phyloP scores from a whole-genome alignment of 2,113 vertebrate genomes.

The Myiozetetes cayanensis region DNA sequence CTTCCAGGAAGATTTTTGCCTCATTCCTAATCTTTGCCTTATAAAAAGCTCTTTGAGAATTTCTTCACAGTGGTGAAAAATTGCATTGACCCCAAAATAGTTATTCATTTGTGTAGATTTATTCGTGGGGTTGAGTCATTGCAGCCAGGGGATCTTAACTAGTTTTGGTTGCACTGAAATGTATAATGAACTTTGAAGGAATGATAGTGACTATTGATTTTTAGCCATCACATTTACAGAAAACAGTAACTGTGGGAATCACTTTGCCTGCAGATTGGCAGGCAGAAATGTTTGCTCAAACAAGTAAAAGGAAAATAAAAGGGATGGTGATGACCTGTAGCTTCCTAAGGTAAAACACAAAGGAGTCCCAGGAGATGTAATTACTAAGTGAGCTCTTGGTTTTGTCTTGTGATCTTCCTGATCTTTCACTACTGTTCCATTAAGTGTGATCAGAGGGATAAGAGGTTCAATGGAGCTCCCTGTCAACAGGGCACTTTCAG shows the following conservation, averaged over 20 bases:
- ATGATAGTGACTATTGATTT: background rate
- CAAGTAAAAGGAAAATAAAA: background rate
- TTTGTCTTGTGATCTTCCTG: background rate
- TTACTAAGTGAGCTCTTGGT: background rate
- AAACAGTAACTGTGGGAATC: background rate
- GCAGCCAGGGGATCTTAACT: background rate
- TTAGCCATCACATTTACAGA: background rate
- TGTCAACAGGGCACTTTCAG: background rate
- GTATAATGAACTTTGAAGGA: slow-evolving; percentile 6
- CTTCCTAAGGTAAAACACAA: background rate
- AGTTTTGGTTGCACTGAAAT: background rate
- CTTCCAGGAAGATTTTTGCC: background rate
- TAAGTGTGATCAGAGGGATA: background rate
- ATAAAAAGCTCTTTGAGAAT: background rate
- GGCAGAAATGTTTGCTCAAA: background rate
- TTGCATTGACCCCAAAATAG: background rate
- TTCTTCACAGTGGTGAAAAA: background rate
- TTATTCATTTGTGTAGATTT: slow-evolving; percentile 9
- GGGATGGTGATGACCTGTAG: background rate
- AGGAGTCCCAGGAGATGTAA: background rate
- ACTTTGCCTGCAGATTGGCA: background rate
- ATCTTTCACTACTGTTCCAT: background rate
- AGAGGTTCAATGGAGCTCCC: background rate
- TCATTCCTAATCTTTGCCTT: background rate
- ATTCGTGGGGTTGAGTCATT: background rate